Conservation (phyloP, 2,888 invertebrate species). For the Trimorus sp. region DNA sequence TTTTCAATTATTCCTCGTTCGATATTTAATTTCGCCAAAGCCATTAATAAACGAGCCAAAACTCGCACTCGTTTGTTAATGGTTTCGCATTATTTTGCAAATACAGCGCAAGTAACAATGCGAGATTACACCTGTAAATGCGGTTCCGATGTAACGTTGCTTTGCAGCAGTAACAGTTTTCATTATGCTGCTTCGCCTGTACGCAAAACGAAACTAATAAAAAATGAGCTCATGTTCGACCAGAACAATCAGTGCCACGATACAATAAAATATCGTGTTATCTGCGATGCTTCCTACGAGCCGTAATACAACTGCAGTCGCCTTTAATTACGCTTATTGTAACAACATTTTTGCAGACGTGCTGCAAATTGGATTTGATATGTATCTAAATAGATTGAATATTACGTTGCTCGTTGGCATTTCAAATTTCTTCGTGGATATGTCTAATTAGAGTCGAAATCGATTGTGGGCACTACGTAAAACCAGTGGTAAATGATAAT, state of each 20-base stretch:
- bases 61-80: neutral
- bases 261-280: too few relatives aligned
- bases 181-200: too few relatives aligned
- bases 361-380: slow-evolving; percentile 35
- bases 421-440: slow-evolving; percentile 40
- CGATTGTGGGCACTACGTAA: slow-evolving; percentile 39
- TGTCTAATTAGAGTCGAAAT: slow-evolving; percentile 55
- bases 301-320: neutral
- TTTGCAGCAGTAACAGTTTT: too few relatives aligned
- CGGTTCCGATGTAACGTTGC: too few relatives aligned
- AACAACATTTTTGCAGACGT: slow-evolving; percentile 12
- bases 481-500: slow-evolving; percentile 53
- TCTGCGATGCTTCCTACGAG: too few relatives aligned
- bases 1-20: slow-evolving; percentile 26
- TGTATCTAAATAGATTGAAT: slow-evolving; percentile 46
- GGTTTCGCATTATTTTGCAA: neutral
- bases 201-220: too few relatives aligned
- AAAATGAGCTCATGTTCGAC: too few relatives aligned
- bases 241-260: too few relatives aligned
- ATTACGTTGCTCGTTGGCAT: slow-evolving; percentile 25
- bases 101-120: neutral
- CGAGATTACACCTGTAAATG: too few relatives aligned
- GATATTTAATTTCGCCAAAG: slow-evolving; percentile 12
- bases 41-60: neutral
- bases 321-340: slow-evolving; percentile 2